Evolutionary conservation across 2,113 vertebrate genomes (phyloP).

Genomic region (Dicrurus megarhynchus): DNA sequence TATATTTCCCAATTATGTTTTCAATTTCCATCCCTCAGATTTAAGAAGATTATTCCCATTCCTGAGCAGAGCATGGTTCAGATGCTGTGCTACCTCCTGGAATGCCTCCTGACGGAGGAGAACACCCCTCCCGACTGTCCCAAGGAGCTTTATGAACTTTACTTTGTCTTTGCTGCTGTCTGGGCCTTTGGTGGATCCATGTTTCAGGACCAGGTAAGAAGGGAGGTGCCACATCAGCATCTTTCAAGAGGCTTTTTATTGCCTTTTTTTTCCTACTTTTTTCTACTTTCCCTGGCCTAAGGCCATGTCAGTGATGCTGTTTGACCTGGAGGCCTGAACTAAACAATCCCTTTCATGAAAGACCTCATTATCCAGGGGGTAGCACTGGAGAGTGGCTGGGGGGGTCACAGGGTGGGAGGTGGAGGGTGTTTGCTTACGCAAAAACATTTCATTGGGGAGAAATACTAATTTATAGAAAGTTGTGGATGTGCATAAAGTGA

Average conservation of each 20-base stretch:
- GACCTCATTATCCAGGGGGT: neutral
- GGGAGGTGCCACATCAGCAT: neutral
- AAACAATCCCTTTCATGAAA: neutral
- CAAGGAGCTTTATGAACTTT: conserved; percentile 92
- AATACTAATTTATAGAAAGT: neutral
- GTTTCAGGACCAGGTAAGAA: conserved; percentile 92
- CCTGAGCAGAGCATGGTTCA: conserved; percentile 93
- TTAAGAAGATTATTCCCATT: conserved; percentile 92
- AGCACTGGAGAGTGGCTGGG: neutral
- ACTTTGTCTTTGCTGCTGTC: conserved; percentile 92
- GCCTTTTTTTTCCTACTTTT: neutral
- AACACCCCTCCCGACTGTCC: conserved; percentile 84
- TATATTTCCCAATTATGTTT: neutral
- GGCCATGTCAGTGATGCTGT: neutral
- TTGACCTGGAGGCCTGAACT: neutral
- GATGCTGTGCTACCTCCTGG: conserved; percentile 89
- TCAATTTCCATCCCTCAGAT: conserved; percentile 71
- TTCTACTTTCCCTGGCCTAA: neutral
- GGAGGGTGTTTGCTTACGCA: neutral
- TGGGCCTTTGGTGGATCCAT: conserved; percentile 94
- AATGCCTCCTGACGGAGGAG: conserved; percentile 87
- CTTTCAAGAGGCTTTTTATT: neutral
- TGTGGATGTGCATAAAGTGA: neutral
- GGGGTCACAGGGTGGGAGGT: neutral
- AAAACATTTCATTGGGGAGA: neutral